phyloP scores from a whole-genome alignment of 2,888 invertebrate genomes.

The Autographa gamma region DNA sequence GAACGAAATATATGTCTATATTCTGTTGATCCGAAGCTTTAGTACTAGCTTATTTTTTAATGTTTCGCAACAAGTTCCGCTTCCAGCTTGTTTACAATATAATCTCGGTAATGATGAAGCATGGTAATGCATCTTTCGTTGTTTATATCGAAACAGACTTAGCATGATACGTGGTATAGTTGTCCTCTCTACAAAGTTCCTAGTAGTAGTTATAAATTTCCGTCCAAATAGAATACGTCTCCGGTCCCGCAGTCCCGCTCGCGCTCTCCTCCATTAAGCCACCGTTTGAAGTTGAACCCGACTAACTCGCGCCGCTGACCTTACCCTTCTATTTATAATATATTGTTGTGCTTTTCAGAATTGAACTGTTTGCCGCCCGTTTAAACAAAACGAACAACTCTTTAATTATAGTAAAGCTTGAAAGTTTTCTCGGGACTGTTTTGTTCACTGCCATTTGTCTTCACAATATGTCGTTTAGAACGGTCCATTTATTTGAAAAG shows the following conservation, averaged over 20 bases:
- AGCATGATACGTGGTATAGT: not conserved
- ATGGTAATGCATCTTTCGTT: not conserved
- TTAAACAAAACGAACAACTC: slow-evolving; percentile 40
- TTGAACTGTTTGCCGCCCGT: slow-evolving; percentile 31
- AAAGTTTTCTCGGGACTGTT: slow-evolving; percentile 34
- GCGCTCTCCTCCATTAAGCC: slow-evolving; percentile 6
- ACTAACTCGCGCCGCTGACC: slow-evolving; percentile 30
- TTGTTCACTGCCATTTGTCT: slow-evolving; percentile 40
- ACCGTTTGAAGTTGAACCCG: slow-evolving; percentile 28
- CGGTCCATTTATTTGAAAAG: slow-evolving; percentile 19
- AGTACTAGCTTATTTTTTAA: not conserved
- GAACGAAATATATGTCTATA: not conserved
- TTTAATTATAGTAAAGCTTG: slow-evolving; percentile 29
- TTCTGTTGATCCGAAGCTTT: not conserved
- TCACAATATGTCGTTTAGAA: slow-evolving; percentile 22
- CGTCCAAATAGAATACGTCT: slow-evolving; percentile 9
- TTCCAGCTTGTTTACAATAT: not conserved
- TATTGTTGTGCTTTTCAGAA: slow-evolving; percentile 39
- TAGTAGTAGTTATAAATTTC: slow-evolving; percentile 18
- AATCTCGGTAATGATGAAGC: not conserved
- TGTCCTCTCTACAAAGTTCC: not conserved
- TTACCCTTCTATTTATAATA: slow-evolving; percentile 41
- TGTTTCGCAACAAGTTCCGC: not conserved
- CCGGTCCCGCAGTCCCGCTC: slow-evolving; percentile 8
- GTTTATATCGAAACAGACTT: not conserved